Evolutionary conservation across 2,797 vertebrate species (phyloP), one percentile per base, ranked within the genome.

Genomic region (Micromesistius poutassou): DNA sequence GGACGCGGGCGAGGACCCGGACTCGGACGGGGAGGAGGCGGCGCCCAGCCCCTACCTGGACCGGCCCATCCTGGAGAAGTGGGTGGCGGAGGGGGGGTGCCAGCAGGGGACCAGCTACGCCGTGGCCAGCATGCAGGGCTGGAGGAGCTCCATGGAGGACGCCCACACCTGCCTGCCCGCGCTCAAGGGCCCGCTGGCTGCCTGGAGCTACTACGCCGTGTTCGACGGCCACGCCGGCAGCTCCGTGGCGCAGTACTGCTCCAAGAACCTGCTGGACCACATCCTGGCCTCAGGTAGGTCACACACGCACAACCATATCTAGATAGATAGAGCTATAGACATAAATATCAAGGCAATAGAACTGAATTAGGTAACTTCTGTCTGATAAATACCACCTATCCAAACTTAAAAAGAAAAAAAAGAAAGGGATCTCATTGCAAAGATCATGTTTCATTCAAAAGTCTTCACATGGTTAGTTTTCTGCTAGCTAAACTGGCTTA

Each of bases 61-160:
- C 0, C 89, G 78, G 1, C 95, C 94, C 28, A 80, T 91, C 10
- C 77, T 94, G 87, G 89, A 93, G 76, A 95, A 95, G 85, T 82
- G 91, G 4, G 90, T 89, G 55, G 87, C 80, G 16, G 90, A 94
- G 87, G 91, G 94, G 38, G 87, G 92, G 90, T 8, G 73, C 87
- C 68, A 55, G 75, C 28, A 86, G 87, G 30, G 0, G 91, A 81
- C 33, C 33, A 90, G 82, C 89, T 96, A 95, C 1, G 94, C 93
- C 3, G 80, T 93, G 79, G 94, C 93, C 19, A 91, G 91, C 77
- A 95, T 94, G 93, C 95, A 96, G 83, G 95, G 95, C 42, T 96
- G 95, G 95, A 91, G 94, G 86, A 85, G 90, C 2, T 93, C 93
- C 81, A 94, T 94, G 95, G 95, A 96, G 88, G 95, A 96, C 0